Conservation (phyloP, 2,113 vertebrate genomes). For the Smithornis capensis region DNA sequence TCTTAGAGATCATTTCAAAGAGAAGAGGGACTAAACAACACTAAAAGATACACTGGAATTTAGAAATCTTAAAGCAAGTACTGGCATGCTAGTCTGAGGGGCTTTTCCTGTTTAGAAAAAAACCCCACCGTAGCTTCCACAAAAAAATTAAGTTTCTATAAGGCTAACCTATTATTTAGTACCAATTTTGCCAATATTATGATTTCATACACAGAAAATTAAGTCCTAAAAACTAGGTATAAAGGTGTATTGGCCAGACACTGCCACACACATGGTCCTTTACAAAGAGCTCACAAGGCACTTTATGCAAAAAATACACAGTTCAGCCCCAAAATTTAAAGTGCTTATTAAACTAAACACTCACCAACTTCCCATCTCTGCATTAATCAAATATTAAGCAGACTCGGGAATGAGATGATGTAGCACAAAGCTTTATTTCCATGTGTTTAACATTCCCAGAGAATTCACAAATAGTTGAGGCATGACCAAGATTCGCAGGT, state of each 20-base stretch:
- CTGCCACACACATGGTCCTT: fast-evolving
- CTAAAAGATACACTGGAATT: background rate
- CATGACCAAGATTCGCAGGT: slow-evolving; percentile 10
- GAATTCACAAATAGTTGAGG: slow-evolving; percentile 19
- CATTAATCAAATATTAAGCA: slow-evolving; percentile 13
- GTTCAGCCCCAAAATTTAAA: background rate
- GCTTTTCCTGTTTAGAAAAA: background rate
- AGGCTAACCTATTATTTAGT: background rate
- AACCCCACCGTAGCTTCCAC: background rate
- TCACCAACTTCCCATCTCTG: background rate
- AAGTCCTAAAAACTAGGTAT: background rate
- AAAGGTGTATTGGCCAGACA: background rate
- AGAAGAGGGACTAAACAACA: background rate
- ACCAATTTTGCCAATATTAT: background rate
- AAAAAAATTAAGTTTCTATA: background rate
- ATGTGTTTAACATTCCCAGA: background rate
- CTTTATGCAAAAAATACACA: background rate
- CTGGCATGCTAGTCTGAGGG: background rate
- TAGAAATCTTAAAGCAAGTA: background rate
- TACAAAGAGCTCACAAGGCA: background rate
- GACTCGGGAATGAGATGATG: slow-evolving; percentile 6
- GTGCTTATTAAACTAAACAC: background rate
- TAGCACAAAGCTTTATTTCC: slow-evolving; percentile 3
- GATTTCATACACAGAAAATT: background rate
- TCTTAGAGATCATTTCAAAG: background rate